phyloP scores from a whole-genome alignment of 2,888 invertebrate species.

The Galerucella calmariensis region DNA sequence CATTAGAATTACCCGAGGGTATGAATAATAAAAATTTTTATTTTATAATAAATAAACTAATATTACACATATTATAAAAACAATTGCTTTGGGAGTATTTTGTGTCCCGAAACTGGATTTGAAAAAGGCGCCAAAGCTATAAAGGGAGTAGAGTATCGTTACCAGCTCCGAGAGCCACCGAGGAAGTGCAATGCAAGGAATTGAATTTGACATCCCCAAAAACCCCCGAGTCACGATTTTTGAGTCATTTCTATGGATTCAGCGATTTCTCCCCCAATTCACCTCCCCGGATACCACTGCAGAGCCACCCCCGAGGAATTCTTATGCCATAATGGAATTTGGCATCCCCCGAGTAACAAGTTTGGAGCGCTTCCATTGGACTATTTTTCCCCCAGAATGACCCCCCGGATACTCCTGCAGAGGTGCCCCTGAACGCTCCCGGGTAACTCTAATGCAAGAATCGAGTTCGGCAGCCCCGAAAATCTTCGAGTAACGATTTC shows the following conservation, averaged over 20 bases:
- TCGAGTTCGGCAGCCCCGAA: too few relatives aligned
- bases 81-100: conserved; percentile 11
- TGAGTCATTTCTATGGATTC: too few relatives aligned
- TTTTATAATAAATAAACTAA: not conserved
- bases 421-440: too few relatives aligned
- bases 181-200: not conserved
- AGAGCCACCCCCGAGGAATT: too few relatives aligned
- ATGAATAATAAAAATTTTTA: conserved; percentile 1
- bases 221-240: conserved; percentile 27
- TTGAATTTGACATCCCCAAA: conserved; percentile 18
- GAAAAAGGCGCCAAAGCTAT: conserved; percentile 6
- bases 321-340: too few relatives aligned
- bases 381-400: not conserved
- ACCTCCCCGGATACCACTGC: too few relatives aligned
- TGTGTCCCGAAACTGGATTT: conserved; percentile 5
- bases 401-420: too few relatives aligned
- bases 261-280: too few relatives aligned
- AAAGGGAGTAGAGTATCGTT: conserved; percentile 13
- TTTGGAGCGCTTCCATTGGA: conserved; percentile 17
- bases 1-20: too few relatives aligned
- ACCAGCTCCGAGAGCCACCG: not conserved
- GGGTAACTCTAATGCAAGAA: too few relatives aligned
- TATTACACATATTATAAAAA: conserved; percentile 13
- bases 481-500: not conserved
- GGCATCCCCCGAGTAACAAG: too few relatives aligned